Evolutionary conservation across 2,797 vertebrate genomes (phyloP), one percentile per base, ranked within the genome.

Genomic region (Galaxias olidus): DNA sequence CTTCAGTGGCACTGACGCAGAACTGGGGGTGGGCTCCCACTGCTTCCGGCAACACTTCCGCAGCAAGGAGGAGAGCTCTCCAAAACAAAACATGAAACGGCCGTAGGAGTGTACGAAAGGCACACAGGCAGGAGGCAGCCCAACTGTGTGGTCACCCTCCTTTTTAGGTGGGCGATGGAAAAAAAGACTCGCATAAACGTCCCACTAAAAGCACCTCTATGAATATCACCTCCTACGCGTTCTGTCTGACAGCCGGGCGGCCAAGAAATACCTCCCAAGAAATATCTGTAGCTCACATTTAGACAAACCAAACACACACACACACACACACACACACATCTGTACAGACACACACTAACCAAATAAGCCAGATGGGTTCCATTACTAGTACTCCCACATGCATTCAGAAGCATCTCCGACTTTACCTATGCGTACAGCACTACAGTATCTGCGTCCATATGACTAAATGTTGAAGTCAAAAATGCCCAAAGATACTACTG

Each of bases 1-100:
- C 84, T 90, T 90, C 83, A 83, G 87, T 78, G 78, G 79, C 86
- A 88, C 82, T 92, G 89, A 92, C 86, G 89, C 90, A 91, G 88
- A 90, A 88, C 89, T 79, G 86, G 88, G 88, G 90, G 86, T 83
- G 89, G 88, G 81, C 85, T 86, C 81, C 80, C 85, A 87, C 89
- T 84, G 89, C 90, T 92, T 92, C 92, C 90, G 90, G 90, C 90
- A 91, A 92, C 91, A 91, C 92, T 92, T 90, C 90, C 87, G 86
- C 78, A 85, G 82, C 81, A 84, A 74, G 79, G 81, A 85, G 87
- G 86, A 89, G 82, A 86, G 79, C 86, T 86, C 82, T 85, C 84
- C 83, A 87, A 92, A 89, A 91, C 88, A 91, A 90, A 90, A 90
- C 84, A 86, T 69, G 62, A 80, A 90, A 88, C 45, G 83, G 90